Base-by-base conservation (phyloP, 2,113 vertebrate species). In the Lagopus muta region DNA sequence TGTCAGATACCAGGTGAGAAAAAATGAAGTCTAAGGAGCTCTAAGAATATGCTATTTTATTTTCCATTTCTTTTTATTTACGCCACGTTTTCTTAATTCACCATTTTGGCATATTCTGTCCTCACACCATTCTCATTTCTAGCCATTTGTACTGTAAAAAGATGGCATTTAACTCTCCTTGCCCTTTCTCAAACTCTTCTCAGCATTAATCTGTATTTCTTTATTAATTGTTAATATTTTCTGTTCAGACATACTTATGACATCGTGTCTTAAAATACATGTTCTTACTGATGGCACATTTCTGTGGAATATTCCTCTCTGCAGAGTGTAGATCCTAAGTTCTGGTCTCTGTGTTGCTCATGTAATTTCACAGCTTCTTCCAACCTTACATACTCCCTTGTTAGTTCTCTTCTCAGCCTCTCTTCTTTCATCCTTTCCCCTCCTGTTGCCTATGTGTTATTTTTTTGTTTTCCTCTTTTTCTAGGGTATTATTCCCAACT, bases 61-160 rank as follows among this genome's bases (percentile, higher is more conserved):
- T 79, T 82, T 36, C 3, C 64, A 16, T 50, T 91, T 69, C 1
- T 48, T 89, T 91, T 73, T n/a, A 55, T 69, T 90, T 92, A 13
- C 1, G 6, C 43, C 5, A 42, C 0, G 15, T 43, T 77, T 89
- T 84, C 32, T 47, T 69, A 72, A 79, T 55, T 19, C 70, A 54
- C 0, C 1, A 54, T 47, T 74, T 75, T 77, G 25, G 62, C 10
- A 38, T 48, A 30, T 62, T 75, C 17, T 57, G 6, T 60, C 10
- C 6, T 6, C 32, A 28, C n/a, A 22, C 4, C 3, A 10, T 69
- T 71, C 47, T n/a, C 0, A 0, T 88, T 79, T 81, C 38, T 79
- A 17, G 5, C 2, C 1, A 78, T 67, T 82, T 75, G 21, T 58
- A 48, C 6, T 0, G 0, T 75, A 66, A 34, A 47, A 69, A 52